Evolutionary conservation across 2,113 vertebrate genomes (phyloP).

Genomic region (Meleagris gallopavo): DNA sequence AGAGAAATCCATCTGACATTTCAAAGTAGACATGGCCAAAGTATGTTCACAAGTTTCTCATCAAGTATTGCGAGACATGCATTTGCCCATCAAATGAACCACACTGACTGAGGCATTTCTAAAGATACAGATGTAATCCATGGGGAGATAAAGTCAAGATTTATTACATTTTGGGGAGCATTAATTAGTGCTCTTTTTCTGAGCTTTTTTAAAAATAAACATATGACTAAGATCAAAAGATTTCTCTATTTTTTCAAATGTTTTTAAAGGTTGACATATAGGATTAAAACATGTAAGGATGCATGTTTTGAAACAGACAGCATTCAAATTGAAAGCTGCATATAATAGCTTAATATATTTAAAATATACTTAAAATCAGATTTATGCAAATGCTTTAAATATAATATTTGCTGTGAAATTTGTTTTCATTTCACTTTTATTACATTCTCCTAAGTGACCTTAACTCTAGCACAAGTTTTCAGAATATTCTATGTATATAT

Average conservation of each 20-base stretch:
- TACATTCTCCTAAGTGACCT: slow-evolving; percentile 13
- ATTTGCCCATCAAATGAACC: slow-evolving; percentile 78
- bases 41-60: slow-evolving; percentile 59
- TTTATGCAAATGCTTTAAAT: slow-evolving; percentile 39
- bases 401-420: neutral
- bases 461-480: slow-evolving; percentile 2
- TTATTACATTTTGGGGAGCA: slow-evolving; percentile 46
- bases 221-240: slow-evolving; percentile 40
- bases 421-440: slow-evolving; percentile 19
- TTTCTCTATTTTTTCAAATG: slow-evolving; percentile 25
- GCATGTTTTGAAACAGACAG: slow-evolving; percentile 11
- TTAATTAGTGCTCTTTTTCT: slow-evolving; percentile 49
- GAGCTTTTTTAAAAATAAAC: neutral
- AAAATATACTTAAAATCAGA: neutral
- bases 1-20: slow-evolving; percentile 79
- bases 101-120: slow-evolving; percentile 63
- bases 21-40: slow-evolving; percentile 68
- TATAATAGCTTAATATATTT: slow-evolving; percentile 27
- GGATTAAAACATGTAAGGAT: slow-evolving; percentile 20
- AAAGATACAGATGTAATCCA: slow-evolving; percentile 71
- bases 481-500: neutral
- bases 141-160: slow-evolving; percentile 66
- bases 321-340: slow-evolving; percentile 23
- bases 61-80: slow-evolving; percentile 61
- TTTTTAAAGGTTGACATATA: slow-evolving; percentile 46